Evolutionary conservation across 2,797 vertebrate genomes (phyloP).

Genomic region (Sebastes diaconus): DNA sequence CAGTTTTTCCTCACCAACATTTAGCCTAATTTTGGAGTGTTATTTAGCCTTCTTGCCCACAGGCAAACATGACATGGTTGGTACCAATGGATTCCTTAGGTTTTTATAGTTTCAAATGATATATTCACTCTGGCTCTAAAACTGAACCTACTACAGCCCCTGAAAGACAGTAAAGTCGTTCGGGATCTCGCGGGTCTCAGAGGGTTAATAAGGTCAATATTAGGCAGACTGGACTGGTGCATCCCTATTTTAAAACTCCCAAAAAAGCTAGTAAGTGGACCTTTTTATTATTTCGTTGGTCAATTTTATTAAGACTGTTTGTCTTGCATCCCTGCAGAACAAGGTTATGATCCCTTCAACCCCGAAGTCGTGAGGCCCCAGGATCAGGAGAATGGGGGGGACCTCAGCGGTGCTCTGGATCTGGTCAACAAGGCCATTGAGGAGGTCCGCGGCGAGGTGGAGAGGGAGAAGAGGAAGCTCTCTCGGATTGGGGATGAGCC

Average conservation of each 20-base stretch:
- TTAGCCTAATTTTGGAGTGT: no score
- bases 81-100: no score
- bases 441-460: conserved; percentile 91
- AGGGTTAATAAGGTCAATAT: neutral
- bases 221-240: neutral
- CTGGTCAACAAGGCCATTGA: conserved; percentile 95
- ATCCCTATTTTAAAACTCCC: neutral
- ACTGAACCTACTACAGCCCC: no score
- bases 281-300: neutral
- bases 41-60: no score
- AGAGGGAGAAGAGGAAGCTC: conserved; percentile 91
- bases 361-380: conserved; percentile 87
- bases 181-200: no score
- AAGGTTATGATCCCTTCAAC: conserved; percentile 93
- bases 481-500: conserved; percentile 83
- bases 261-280: neutral
- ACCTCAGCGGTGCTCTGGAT: conserved; percentile 85
- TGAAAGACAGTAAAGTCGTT: neutral
- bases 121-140: no score
- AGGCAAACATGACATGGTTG: no score
- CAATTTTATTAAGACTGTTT: neutral
- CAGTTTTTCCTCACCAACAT: no score
- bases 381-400: conserved; percentile 77
- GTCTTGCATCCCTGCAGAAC: conserved; percentile 76
- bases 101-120: no score